phyloP scores from a whole-genome alignment of 2,113 vertebrate species.

The Tichodroma muraria region DNA sequence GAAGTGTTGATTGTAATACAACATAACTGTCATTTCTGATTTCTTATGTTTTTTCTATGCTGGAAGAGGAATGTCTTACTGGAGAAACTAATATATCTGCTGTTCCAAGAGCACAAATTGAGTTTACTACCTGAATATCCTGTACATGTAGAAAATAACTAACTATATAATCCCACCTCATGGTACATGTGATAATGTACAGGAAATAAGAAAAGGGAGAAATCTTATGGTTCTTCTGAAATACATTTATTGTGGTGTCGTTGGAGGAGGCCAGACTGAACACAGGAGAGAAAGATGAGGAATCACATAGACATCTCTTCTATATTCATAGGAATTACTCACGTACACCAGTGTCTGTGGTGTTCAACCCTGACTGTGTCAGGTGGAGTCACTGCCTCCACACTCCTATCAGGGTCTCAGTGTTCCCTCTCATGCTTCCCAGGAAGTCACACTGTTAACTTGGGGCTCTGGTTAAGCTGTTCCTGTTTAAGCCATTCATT shows the following conservation, averaged over 20 bases:
- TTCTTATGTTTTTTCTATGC: neutral
- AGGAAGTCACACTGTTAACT: neutral
- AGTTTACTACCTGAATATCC: slow-evolving; percentile 4
- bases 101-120: neutral
- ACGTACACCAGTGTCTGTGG: neutral
- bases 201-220: slow-evolving; percentile 16
- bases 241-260: neutral
- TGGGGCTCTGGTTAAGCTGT: neutral
- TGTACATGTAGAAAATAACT: neutral
- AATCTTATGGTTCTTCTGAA: neutral
- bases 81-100: neutral
- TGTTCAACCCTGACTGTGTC: neutral
- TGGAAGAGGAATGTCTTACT: neutral
- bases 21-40: neutral
- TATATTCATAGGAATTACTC: neutral
- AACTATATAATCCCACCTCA: neutral
- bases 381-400: neutral
- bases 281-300: neutral
- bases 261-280: neutral
- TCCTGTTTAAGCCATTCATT: neutral
- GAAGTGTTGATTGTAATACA: neutral
- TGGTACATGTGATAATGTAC: neutral
- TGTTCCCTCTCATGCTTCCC: neutral
- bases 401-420: neutral
- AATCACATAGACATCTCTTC: accelerated